phyloP scores from a whole-genome alignment of 2,888 invertebrate species.

The Rhingia rostrata region DNA sequence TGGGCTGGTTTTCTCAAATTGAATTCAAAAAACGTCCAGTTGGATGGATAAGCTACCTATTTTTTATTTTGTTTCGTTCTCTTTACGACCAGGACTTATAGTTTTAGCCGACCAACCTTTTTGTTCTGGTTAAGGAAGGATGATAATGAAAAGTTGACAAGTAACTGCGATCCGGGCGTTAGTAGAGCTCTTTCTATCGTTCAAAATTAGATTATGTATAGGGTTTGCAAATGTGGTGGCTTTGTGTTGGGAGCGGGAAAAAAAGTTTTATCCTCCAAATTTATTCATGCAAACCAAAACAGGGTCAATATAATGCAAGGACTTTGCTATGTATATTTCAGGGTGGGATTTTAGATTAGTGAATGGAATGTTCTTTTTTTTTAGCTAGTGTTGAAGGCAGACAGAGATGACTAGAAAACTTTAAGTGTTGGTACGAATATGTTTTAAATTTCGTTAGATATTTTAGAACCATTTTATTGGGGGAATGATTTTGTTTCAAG shows the following conservation, averaged over 20 bases:
- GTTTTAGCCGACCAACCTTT: background rate
- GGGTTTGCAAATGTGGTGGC: slow-evolving; percentile 24
- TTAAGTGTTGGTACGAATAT: background rate
- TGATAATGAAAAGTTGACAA: slow-evolving; percentile 26
- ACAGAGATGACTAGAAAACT: background rate
- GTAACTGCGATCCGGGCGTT: slow-evolving; percentile 21
- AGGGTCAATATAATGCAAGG: slow-evolving; percentile 65
- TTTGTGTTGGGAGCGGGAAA: slow-evolving; percentile 18
- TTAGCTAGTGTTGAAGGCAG: background rate
- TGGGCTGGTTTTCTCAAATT: slow-evolving; percentile 8
- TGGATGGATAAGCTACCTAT: background rate
- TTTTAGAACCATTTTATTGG: background rate
- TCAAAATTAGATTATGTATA: slow-evolving; percentile 47
- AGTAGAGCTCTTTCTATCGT: background rate
- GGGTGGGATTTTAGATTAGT: slow-evolving; percentile 27
- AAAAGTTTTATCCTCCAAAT: slow-evolving; percentile 41
- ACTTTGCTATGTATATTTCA: slow-evolving; percentile 43
- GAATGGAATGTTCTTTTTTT: slow-evolving; percentile 14
- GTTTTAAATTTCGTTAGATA: slow-evolving; percentile 1
- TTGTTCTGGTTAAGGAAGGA: background rate
- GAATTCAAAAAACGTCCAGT: background rate
- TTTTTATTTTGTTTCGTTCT: background rate
- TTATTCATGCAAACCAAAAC: slow-evolving; percentile 61
- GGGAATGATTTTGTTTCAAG: background rate
- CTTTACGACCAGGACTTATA: slow-evolving; percentile 1